Evolutionary conservation across 2,113 vertebrate species (phyloP), one percentile per base, ranked within the genome.

Genomic region (Euleptes europaea): DNA sequence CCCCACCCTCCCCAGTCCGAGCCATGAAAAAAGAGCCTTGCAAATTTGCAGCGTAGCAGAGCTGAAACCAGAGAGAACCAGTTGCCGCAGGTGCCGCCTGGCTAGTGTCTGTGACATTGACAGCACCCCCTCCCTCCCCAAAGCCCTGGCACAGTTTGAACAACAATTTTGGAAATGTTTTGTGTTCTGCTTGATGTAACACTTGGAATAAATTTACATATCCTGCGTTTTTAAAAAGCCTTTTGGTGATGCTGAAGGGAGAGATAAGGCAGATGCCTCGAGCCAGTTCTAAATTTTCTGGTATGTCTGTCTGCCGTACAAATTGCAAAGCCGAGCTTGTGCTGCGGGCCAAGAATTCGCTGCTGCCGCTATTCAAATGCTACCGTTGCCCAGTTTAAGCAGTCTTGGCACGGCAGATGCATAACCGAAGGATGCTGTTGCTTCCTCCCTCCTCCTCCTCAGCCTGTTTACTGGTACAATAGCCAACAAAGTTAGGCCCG

Each of bases 401-500:
- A 11, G 13, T 66, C 23, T 4, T 57, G 28, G 26, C 73, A n/a
- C 26, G 54, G 33, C 33, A 10, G 13, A 17, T 13, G 42, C 2
- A 33, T 14, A 7, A 26, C 28, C 2, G 6, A 31, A 51, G 6
- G 38, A 42, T 1, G 26, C 38, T 6, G 0, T 47, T 0, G 13
- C 2, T 33, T 63, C 60, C 51, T 17, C 51, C 49, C 1, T 0
- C 84, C 73, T 0, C 0, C 1, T 57, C 73, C 42, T 78, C 60
- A 8, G 60, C 33, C 19, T 63, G 49, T 21, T 80, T 70, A 6
- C n/a, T 33, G 14, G 6, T 28, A 9, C 44, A 9, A 7, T 14
- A 70, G 7, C n/a, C 79, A 23, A 14, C 66, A 47, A 35, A 19
- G 12, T 35, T 69, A 13, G 12, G 13, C 12, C 12, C 5, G 65